Evolutionary conservation across 2,113 vertebrate species (phyloP).

Genomic region (Lepus europaeus): DNA sequence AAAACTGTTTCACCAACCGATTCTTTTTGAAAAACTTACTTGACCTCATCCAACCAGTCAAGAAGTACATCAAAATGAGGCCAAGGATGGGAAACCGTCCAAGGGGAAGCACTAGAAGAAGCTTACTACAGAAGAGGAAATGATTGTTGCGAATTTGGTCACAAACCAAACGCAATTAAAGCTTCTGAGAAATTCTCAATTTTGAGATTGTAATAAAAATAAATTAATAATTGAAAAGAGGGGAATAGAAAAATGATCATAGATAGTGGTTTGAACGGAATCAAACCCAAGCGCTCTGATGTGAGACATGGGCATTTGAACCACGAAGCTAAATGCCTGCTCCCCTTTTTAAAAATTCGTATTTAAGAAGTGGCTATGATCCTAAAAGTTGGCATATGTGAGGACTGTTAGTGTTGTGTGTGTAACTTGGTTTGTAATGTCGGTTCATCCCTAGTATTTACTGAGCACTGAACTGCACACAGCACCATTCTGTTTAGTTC

Average conservation of each 20-base stretch:
- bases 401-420: neutral
- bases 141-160: neutral
- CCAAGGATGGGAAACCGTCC: neutral
- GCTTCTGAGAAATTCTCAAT: neutral
- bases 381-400: neutral
- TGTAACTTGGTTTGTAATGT: neutral
- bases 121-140: neutral
- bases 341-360: no score
- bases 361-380: neutral
- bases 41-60: neutral
- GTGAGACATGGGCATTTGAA: no score
- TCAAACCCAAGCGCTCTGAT: no score
- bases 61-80: neutral
- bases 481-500: neutral
- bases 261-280: neutral
- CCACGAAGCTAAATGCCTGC: no score
- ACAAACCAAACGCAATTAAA: neutral
- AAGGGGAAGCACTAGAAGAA: neutral
- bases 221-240: conserved; percentile 26
- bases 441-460: neutral
- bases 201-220: conserved; percentile 26
- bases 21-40: neutral
- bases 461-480: neutral
- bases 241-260: neutral
- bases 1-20: neutral